A percentile compares a stretch with the other conserved stretches of the same genome.
These are phyloP conservation scores for Danio rerio DNA, from an alignment of 2,113 vertebrate species.

Conservation along the genomic window GRCz12tu NC_133192.1:40171501-40172000, in stretches of 20 bases:
- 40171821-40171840: not conserved
- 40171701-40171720: constrained; percentile 76
- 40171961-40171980: constrained; percentile 96
- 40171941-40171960: constrained; percentile 96
- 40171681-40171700: constrained; percentile 88
- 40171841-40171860: not conserved
- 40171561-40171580: no score
- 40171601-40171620: not conserved
- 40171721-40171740: constrained; percentile 68
- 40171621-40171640: not conserved
- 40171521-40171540: no score
- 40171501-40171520: no score
- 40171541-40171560: no score
- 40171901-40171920: constrained; percentile 85
- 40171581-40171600: not conserved
- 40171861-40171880: not conserved
- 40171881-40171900: constrained; percentile 21
- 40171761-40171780: constrained; percentile 94
- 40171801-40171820: constrained; percentile 82
- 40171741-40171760: constrained; percentile 88
- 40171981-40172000: constrained; percentile 98
- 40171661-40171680: constrained; percentile 93
- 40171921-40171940: constrained; percentile 93
- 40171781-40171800: constrained; percentile 91
- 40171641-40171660: constrained; percentile 78